A percentile compares a stretch with the other conserved stretches of the same genome.
phyloP scores from a whole-genome alignment of 2,888 invertebrate genomes.

The Euphydryas editha region DNA sequence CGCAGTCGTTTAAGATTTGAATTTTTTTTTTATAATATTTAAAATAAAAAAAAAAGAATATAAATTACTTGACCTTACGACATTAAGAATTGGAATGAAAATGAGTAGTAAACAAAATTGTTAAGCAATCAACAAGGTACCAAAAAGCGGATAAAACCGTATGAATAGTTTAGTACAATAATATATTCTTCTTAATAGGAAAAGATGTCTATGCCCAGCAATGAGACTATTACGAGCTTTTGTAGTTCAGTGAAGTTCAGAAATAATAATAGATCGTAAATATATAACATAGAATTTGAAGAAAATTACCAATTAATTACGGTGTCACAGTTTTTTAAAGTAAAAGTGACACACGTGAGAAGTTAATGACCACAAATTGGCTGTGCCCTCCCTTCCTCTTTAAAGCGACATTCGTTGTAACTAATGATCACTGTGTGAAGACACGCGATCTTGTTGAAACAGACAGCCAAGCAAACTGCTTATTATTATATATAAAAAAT shows the following conservation, averaged over 20 bases:
- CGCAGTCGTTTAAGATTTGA: too few species aligned
- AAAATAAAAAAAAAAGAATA: too few species aligned
- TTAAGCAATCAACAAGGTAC: too few species aligned
- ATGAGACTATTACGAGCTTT: too few species aligned
- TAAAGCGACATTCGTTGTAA: conserved; percentile 16
- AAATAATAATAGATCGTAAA: neutral
- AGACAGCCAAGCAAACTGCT: neutral
- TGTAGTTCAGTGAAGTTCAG: neutral
- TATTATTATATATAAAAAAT: neutral
- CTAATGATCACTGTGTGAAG: conserved; percentile 33
- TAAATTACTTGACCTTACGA: too few species aligned
- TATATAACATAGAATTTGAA: neutral
- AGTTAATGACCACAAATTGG: conserved; percentile 5
- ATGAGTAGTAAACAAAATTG: too few species aligned
- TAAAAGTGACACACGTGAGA: conserved; percentile 4
- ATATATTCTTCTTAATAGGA: too few species aligned
- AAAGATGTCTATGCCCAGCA: too few species aligned
- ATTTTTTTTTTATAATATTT: too few species aligned
- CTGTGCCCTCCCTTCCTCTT: neutral
- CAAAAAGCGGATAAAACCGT: too few species aligned
- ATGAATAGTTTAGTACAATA: too few species aligned
- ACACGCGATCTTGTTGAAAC: conserved; percentile 32
- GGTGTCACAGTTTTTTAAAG: neutral
- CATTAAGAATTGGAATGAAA: too few species aligned
- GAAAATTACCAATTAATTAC: conserved; percentile 1